phyloP scores from a whole-genome alignment of 2,888 invertebrate genomes.

The Meteorus cinctellus region DNA sequence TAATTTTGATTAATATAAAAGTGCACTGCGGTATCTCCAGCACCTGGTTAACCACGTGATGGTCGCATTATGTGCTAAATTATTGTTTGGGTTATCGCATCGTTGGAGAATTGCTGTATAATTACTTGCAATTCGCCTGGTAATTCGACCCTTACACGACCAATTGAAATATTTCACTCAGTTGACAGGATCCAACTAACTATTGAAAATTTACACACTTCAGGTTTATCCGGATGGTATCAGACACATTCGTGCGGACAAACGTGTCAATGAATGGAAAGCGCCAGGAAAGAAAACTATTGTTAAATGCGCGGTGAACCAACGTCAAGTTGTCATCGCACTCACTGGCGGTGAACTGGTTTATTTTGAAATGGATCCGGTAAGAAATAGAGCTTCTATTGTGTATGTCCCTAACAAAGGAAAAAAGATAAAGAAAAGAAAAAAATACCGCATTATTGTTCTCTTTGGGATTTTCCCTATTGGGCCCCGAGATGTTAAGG shows the following conservation, averaged over 20 bases:
- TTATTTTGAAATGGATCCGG: slow-evolving; percentile 99
- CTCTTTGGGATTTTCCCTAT: slow-evolving; percentile 57
- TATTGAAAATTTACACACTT: slow-evolving; percentile 43
- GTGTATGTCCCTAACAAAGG: slow-evolving; percentile 29
- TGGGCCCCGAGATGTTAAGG: slow-evolving; percentile 64
- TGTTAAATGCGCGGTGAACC: slow-evolving; percentile 98
- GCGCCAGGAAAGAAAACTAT: slow-evolving; percentile 98
- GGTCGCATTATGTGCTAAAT: slow-evolving; percentile 70
- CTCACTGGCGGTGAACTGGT: slow-evolving; percentile 97
- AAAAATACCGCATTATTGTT: slow-evolving; percentile 65
- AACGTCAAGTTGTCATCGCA: slow-evolving; percentile 98
- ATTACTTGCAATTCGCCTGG: slow-evolving; percentile 63
- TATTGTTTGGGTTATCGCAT: slow-evolving; percentile 64
- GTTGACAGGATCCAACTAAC: slow-evolving; percentile 6
- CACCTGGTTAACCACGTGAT: slow-evolving; percentile 67
- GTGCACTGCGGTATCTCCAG: slow-evolving; percentile 73
- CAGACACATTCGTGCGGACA: slow-evolving; percentile 97
- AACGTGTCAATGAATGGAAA: slow-evolving; percentile 99
- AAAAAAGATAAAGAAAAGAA: slow-evolving; percentile 30
- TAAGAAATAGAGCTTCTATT: slow-evolving; percentile 75
- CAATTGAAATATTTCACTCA: background rate
- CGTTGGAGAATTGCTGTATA: slow-evolving; percentile 66
- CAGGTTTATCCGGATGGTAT: slow-evolving; percentile 98
- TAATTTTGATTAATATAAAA: slow-evolving; percentile 21
- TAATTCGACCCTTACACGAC: slow-evolving; percentile 63